These are phyloP conservation scores for Achroia grisella DNA, from an alignment of 1,140 invertebrate genomes.

Conservation along the genomic window DNA sequence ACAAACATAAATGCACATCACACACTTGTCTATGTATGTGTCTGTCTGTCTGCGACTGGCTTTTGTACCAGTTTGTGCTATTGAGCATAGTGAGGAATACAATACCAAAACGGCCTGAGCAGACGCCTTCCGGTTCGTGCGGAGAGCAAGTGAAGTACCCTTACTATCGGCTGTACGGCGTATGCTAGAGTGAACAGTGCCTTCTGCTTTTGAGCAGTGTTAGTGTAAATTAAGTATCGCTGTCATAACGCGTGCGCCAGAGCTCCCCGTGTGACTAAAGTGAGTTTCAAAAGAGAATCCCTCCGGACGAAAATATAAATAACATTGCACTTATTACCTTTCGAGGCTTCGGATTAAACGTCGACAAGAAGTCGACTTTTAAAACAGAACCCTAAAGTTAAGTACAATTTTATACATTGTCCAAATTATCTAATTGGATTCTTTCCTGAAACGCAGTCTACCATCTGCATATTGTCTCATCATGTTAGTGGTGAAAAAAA, in stretches of 20 bases:
- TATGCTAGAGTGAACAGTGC: constrained; percentile 62
- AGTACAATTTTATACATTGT: too few species aligned
- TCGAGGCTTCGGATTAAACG: too few species aligned
- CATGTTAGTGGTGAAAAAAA: constrained; percentile 44
- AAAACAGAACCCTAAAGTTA: too few species aligned
- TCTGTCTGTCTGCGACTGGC: constrained; percentile 18
- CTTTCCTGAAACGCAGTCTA: too few species aligned
- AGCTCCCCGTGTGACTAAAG: constrained; percentile 28
- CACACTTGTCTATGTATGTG: constrained; percentile 44
- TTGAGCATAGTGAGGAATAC: background rate
- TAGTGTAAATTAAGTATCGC: constrained; percentile 44
- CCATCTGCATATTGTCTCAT: constrained; percentile 8
- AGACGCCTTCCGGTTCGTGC: constrained; percentile 28
- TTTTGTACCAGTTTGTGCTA: background rate
- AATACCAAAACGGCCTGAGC: constrained; percentile 4
- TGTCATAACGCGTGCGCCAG: constrained; percentile 53
- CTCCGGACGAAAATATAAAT: constrained; percentile 12
- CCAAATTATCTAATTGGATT: too few species aligned
- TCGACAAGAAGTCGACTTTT: too few species aligned
- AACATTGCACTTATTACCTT: constrained; percentile 2
- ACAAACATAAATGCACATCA: constrained; percentile 64
- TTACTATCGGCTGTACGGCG: constrained; percentile 41
- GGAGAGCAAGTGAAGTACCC: constrained; percentile 33
- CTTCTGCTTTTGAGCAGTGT: constrained; percentile 68
- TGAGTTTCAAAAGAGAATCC: too few species aligned